Conservation (phyloP, 1,140 invertebrate genomes). For the Drosophila auraria region DNA sequence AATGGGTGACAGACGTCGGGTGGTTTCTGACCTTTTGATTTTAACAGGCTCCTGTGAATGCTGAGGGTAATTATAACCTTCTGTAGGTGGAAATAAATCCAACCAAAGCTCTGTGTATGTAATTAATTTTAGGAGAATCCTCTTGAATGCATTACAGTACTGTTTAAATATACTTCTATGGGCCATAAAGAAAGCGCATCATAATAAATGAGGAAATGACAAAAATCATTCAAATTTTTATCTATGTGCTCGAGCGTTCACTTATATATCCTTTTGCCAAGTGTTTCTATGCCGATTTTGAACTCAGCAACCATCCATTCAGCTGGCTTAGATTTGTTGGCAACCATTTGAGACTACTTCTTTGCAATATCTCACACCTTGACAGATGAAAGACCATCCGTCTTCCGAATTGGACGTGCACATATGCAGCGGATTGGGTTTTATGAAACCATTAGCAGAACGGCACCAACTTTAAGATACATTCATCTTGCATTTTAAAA, state of each 20-base stretch:
- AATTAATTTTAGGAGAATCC: background rate
- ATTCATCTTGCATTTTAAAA: conserved; percentile 58
- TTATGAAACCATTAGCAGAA: conserved; percentile 57
- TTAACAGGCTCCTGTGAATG: background rate
- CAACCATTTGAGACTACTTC: conserved; percentile 15
- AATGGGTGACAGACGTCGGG: conserved; percentile 7
- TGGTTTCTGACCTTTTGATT: conserved; percentile 3
- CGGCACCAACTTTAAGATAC: conserved; percentile 55
- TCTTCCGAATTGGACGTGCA: conserved; percentile 39
- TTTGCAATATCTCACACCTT: conserved; percentile 50
- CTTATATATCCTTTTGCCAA: background rate
- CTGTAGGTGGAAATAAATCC: background rate
- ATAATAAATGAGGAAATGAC: background rate
- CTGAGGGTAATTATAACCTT: conserved; percentile 2
- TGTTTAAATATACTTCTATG: no score
- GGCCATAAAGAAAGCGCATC: no score
- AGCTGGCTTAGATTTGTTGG: conserved; percentile 15
- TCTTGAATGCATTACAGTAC: no score
- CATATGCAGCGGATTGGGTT: conserved; percentile 40
- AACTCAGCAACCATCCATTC: conserved; percentile 3
- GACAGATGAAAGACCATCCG: conserved; percentile 57
- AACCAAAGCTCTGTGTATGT: background rate
- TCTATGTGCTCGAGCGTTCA: background rate
- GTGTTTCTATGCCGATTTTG: background rate
- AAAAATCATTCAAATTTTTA: background rate